Evolutionary conservation across 1,140 invertebrate genomes (phyloP).

Genomic region (Bombus soroeensis): DNA sequence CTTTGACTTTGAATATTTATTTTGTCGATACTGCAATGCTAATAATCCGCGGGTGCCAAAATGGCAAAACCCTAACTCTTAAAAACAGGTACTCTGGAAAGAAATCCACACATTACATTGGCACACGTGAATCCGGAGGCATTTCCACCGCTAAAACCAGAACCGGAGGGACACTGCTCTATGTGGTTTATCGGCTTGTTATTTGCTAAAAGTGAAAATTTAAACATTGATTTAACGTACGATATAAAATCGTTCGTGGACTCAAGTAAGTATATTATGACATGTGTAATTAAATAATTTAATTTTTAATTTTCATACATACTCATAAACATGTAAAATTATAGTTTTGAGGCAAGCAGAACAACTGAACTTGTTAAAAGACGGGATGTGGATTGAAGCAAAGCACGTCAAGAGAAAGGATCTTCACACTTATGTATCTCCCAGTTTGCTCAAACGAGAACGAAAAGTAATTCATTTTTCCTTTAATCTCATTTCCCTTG

Average conservation of each 20-base stretch:
- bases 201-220: slow-evolving; percentile 93
- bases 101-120: slow-evolving; percentile 94
- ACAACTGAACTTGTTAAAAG: slow-evolving; percentile 91
- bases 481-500: not conserved
- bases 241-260: slow-evolving; percentile 96
- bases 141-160: slow-evolving; percentile 84
- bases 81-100: slow-evolving; percentile 90
- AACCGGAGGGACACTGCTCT: slow-evolving; percentile 84
- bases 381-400: slow-evolving; percentile 95
- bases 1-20: slow-evolving; percentile 41
- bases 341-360: slow-evolving; percentile 86
- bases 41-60: slow-evolving; percentile 64
- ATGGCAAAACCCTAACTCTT: slow-evolving; percentile 67
- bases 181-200: slow-evolving; percentile 99
- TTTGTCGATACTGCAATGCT: slow-evolving; percentile 46
- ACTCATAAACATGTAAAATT: not conserved
- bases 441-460: slow-evolving; percentile 87
- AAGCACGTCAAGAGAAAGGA: slow-evolving; percentile 89
- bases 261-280: slow-evolving; percentile 81
- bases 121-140: slow-evolving; percentile 98
- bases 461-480: slow-evolving; percentile 81
- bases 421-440: slow-evolving; percentile 88
- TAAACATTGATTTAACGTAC: slow-evolving; percentile 96
- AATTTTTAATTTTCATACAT: not conserved
- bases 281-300: not conserved